Percentiles rank a stretch among this genome's conserved stretches.
Evolutionary conservation across 2,113 vertebrate genomes (phyloP).

Genomic region (Mesocricetus auratus): DNA sequence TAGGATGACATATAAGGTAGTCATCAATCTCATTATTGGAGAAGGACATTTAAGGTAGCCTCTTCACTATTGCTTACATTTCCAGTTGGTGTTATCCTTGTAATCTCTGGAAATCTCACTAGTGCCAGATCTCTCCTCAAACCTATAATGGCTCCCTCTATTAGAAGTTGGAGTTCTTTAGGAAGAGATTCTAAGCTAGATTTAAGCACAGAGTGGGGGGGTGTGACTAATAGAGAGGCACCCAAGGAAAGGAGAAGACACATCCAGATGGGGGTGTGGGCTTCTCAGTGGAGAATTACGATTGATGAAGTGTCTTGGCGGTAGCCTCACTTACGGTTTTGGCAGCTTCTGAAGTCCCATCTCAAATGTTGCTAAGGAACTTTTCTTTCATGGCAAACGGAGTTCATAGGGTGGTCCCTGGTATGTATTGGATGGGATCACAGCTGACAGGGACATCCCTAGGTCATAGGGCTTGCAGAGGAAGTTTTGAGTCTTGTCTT

Average conservation of each 20-base stretch:
- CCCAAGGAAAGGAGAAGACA: neutral
- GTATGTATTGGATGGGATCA: neutral
- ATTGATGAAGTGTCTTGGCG: rapidly evolving
- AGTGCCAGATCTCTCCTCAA: too few relatives aligned
- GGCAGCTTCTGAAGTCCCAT: too few relatives aligned
- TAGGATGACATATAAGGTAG: too few relatives aligned
- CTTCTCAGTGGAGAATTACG: neutral
- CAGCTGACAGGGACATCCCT: neutral
- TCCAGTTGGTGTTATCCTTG: too few relatives aligned
- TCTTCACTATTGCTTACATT: too few relatives aligned
- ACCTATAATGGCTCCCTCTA: too few relatives aligned
- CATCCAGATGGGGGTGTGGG: neutral
- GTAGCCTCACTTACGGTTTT: neutral
- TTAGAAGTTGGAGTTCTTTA: neutral
- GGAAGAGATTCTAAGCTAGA: neutral
- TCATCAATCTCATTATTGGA: too few relatives aligned
- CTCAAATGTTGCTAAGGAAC: neutral
- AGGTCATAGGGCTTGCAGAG: neutral
- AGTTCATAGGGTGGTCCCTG: neutral
- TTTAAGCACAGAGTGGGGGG: neutral
- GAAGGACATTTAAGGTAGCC: too few relatives aligned
- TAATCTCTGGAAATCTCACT: too few relatives aligned
- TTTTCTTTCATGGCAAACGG: neutral
- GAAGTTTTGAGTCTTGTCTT: neutral
- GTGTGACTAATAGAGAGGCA: neutral